A percentile compares a stretch with the other conserved stretches of the same genome.
Conservation (phyloP, 2,113 vertebrate genomes). For the Eleginops maclovinus region DNA sequence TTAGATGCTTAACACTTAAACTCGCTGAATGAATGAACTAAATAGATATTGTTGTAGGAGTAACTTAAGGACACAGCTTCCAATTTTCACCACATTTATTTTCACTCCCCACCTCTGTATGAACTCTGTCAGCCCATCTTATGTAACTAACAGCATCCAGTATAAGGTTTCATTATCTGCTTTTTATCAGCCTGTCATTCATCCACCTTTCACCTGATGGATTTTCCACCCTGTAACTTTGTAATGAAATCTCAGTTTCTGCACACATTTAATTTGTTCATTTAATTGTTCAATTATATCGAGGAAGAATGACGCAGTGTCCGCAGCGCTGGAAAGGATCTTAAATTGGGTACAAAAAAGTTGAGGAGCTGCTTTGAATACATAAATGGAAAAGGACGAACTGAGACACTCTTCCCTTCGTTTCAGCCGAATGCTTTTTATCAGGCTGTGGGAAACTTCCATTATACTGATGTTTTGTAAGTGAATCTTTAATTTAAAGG, state of each 20-base stretch:
- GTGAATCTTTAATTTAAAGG: slow-evolving; percentile 49
- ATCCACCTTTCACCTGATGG: background rate
- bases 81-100: background rate
- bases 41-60: background rate
- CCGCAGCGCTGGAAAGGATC: background rate
- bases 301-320: background rate
- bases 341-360: slow-evolving; percentile 6
- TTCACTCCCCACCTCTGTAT: background rate
- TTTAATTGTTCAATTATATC: slow-evolving; percentile 22
- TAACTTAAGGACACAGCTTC: background rate
- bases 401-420: background rate
- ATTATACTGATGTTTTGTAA: slow-evolving; percentile 51
- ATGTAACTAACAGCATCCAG: background rate
- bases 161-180: background rate
- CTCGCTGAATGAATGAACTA: background rate
- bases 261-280: slow-evolving; percentile 35
- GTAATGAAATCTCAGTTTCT: slow-evolving; percentile 24
- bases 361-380: slow-evolving; percentile 27
- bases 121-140: background rate
- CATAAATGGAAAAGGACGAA: slow-evolving; percentile 9
- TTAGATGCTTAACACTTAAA: too few relatives aligned
- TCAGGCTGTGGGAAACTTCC: slow-evolving; percentile 32
- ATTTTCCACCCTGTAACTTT: slow-evolving; percentile 7
- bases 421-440: slow-evolving; percentile 38
- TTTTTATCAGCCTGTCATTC: background rate